phyloP scores from a whole-genome alignment of 2,113 vertebrate genomes.

The Melanocharis versteri region DNA sequence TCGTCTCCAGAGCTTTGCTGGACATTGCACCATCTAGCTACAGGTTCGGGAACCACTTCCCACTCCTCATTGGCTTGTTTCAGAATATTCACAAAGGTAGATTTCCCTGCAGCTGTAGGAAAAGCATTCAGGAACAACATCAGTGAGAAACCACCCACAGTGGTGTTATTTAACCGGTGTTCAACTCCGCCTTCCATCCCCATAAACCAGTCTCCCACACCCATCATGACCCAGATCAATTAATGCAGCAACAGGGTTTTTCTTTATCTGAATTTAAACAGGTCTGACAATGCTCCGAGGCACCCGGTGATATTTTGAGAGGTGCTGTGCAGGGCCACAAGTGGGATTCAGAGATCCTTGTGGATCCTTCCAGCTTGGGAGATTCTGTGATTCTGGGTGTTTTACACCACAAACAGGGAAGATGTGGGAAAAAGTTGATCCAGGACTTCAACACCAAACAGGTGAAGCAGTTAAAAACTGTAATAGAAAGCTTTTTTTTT shows the following conservation, averaged over 20 bases:
- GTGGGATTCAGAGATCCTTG: not conserved
- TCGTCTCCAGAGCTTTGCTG: constrained; percentile 80
- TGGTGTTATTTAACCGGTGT: not conserved
- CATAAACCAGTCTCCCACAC: fast-evolving
- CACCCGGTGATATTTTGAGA: not conserved
- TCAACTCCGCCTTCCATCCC: not conserved
- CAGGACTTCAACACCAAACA: fast-evolving
- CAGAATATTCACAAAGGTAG: constrained; percentile 87
- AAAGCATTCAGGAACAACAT: not conserved
- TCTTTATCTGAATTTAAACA: not conserved
- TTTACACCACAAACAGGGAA: fast-evolving
- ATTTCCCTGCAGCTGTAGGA: constrained; percentile 86
- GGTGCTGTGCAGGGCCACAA: not conserved
- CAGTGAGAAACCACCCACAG: not conserved
- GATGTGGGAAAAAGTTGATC: fast-evolving
- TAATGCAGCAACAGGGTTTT: fast-evolving
- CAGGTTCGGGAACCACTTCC: constrained; percentile 91
- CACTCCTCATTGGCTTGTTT: constrained; percentile 81
- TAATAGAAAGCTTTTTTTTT: fast-evolving
- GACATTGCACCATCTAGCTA: constrained; percentile 95
- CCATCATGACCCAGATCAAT: fast-evolving
- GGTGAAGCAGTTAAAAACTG: fast-evolving
- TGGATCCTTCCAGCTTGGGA: not conserved
- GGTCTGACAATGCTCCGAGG: not conserved
- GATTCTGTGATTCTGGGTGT: fast-evolving